Evolutionary conservation across 2,888 invertebrate genomes (phyloP).

Genomic region (Petrolisthes cinctipes): DNA sequence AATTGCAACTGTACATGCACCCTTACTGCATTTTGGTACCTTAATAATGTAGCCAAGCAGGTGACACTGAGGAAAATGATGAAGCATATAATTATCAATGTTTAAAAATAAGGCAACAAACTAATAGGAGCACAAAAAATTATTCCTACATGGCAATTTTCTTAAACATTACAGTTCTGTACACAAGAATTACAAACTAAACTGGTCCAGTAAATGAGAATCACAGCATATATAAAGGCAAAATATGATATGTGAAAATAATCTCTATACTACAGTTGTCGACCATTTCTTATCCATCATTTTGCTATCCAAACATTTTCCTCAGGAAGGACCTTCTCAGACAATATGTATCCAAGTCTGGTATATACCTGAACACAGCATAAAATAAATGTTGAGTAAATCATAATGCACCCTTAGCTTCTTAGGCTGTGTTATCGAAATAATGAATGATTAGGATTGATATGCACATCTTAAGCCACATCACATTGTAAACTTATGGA

Average conservation of each 20-base stretch:
- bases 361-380: no score
- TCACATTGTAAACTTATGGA: slow-evolving; percentile 31
- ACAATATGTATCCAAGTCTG: not conserved
- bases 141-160: no score
- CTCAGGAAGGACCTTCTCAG: not conserved
- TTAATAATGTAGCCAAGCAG: not conserved
- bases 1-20: no score
- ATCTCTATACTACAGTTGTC: not conserved
- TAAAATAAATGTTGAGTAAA: no score
- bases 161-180: not conserved
- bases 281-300: slow-evolving; percentile 7
- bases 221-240: slow-evolving; percentile 39
- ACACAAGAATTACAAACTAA: not conserved
- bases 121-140: no score
- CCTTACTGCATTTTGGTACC: no score
- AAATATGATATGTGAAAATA: slow-evolving; percentile 36
- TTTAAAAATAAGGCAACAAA: no score
- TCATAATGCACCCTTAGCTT: not conserved
- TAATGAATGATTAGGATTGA: slow-evolving; percentile 14
- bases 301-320: slow-evolving; percentile 1
- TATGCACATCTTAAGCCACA: slow-evolving; percentile 49
- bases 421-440: not conserved
- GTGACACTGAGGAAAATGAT: slow-evolving; percentile 32
- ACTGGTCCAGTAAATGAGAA: slow-evolving; percentile 17
- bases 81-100: not conserved